Conservation (phyloP, 2,797 vertebrate genomes). For the Harpagifer antarcticus region DNA sequence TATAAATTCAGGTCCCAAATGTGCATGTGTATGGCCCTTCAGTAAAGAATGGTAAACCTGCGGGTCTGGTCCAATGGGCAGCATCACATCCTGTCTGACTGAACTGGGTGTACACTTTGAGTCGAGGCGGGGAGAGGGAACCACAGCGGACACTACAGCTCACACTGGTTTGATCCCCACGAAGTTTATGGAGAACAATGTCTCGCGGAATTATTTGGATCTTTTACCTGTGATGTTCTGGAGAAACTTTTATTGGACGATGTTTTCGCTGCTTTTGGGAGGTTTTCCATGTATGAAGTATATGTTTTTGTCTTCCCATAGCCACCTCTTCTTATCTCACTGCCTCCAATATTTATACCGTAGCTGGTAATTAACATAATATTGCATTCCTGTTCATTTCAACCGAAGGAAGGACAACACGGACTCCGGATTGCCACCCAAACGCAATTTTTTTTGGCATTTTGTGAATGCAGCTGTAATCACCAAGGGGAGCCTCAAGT, state of each 20-base stretch:
- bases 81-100: conserved; percentile 69
- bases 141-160: conserved; percentile 25
- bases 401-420: conserved; percentile 79
- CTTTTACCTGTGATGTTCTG: conserved; percentile 50
- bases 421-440: conserved; percentile 73
- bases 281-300: conserved; percentile 59
- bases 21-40: background rate
- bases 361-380: conserved; percentile 76
- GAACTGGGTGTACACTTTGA: conserved; percentile 66
- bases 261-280: conserved; percentile 57
- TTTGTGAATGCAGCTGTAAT: conserved; percentile 82
- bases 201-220: conserved; percentile 42
- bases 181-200: conserved; percentile 38
- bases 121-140: conserved; percentile 57
- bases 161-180: conserved; percentile 25
- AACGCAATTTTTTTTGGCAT: conserved; percentile 72
- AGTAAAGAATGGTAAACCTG: conserved; percentile 21
- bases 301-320: conserved; percentile 33
- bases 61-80: conserved; percentile 38
- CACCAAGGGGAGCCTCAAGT: conserved; percentile 78
- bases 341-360: conserved; percentile 76
- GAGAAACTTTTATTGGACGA: conserved; percentile 67
- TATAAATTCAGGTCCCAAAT: background rate
- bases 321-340: conserved; percentile 46
- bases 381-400: conserved; percentile 74